Base-by-base conservation (phyloP, 2,888 invertebrate species). In the Nysson spinosus region DNA sequence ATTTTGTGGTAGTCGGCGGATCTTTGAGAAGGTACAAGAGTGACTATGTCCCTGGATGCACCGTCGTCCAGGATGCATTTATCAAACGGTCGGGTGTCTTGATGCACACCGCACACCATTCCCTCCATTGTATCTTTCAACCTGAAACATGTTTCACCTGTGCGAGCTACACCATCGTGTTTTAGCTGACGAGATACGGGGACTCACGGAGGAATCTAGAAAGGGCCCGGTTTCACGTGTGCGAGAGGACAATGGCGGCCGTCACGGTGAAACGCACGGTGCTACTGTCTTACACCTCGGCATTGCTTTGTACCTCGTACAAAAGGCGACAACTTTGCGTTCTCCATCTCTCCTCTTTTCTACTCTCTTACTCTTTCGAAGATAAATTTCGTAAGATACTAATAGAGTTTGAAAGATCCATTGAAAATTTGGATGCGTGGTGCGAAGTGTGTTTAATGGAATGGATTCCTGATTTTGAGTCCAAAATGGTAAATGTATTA, bases 221-320 rank as follows among this genome's bases (percentile, higher is more conserved):
- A n/a, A n/a, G n/a, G n/a, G n/a, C 69, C 56, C 52, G 70, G 61
- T 54, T 68, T 65, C 65, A 66, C 74, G 72, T 65, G 72, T 61
- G 44, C 43, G 46, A 32, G 30, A 57, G 67, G 66, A 81, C 81
- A 81, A 81, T 81, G 81, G 73, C 76, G 72, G 70, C 72, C 77
- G 81, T 78, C 80, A 80, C 78, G 80, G 62, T 80, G 76, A 79
- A 78, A 75, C 55, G 72, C 71, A 62, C 61, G 63, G 63, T 26
- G 77, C 80, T 76, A 78, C 80, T 72, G 80, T 79, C 73, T 80
- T 81, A 77, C 81, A 71, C 78, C 40, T 22, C 44, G 30, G 28
- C 24, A 9, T 7, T 20, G 34, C 30, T 43, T 40, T 42, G n/a
- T 40, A n/a, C 19, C n/a, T 30, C 30, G n/a, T 11, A 30, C 19